Base-by-base conservation (phyloP, 2,888 invertebrate genomes). In the Hyposoter didymator region DNA sequence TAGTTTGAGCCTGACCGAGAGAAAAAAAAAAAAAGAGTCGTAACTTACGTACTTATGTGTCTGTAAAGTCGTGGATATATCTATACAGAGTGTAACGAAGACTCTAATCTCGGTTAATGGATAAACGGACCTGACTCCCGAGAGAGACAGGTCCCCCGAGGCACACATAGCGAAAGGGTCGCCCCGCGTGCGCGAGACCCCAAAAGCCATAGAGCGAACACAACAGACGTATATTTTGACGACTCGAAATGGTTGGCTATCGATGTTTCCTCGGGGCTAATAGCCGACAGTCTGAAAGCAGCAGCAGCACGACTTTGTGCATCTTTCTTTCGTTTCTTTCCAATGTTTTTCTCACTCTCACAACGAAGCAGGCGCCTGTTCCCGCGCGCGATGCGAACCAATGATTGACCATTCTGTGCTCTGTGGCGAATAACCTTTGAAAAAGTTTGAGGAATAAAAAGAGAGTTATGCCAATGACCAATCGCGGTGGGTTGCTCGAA, bases 211-310 rank as follows among this genome's bases (percentile, higher is more conserved):
- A 88, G 88, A 70, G 73, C 87, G 85, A 62, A 28, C 88, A 28
- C 88, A 88, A 91, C 91, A 90, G 91, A 93, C 92, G 92, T 93
- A 93, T 93, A 93, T 93, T 93, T 93, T 92, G 92, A 93, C 93
- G 92, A 93, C 91, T 93, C 91, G 73, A 92, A 92, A 92, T 92
- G 90, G 90, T 85, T 85, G 88, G 90, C 89, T 91, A 91, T 90
- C 88, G 89, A 85, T 67, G 62, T 80, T 85, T 80, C 85, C 85
- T 85, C 79, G 55, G 82, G 85, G 85, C 82, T 70, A 83, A 82
- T 76, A 80, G 70, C 74, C 78, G 47, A 43, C 17, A 59, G 69
- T 74, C 64, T 35, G 39, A 67, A 55, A 39, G 22, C n/a, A n/a
- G n/a, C n/a, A n/a, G n/a, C n/a, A n/a, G n/a, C 35, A 79, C 72